Percentiles rank a stretch among this genome's conserved stretches.
Conservation (phyloP, 1,140 invertebrate species). For the Euwallacea similis region DNA sequence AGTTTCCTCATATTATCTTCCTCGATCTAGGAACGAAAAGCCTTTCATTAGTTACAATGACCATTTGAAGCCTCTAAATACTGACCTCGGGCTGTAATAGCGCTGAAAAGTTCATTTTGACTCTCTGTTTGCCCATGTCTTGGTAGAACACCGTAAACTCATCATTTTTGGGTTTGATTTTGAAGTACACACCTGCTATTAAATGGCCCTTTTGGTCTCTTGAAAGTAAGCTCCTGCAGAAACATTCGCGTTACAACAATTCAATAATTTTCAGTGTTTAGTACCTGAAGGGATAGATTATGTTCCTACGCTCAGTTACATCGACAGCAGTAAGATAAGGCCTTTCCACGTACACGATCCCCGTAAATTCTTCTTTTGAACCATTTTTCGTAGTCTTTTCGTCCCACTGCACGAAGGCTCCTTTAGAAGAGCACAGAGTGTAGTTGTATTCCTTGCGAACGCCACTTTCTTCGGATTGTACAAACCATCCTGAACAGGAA, state of each 20-base stretch:
- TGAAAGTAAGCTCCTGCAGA: conserved; percentile 68
- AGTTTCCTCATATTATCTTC: conserved; percentile 65
- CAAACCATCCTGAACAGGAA: conserved; percentile 71
- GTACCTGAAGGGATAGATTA: conserved; percentile 78
- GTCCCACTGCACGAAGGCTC: conserved; percentile 80
- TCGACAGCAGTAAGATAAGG: conserved; percentile 80
- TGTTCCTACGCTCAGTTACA: conserved; percentile 84
- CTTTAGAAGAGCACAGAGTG: conserved; percentile 63
- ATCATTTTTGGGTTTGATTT: conserved; percentile 63
- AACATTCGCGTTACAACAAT: background rate
- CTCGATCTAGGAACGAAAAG: conserved; percentile 58
- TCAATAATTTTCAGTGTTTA: background rate
- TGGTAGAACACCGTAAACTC: conserved; percentile 81
- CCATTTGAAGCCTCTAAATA: conserved; percentile 7
- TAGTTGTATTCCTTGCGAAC: conserved; percentile 83
- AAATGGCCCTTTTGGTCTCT: conserved; percentile 79
- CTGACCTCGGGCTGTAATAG: conserved; percentile 68
- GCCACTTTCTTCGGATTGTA: conserved; percentile 71
- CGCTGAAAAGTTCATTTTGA: conserved; percentile 70
- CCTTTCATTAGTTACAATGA: background rate
- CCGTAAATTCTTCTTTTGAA: conserved; percentile 59
- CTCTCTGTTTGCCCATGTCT: conserved; percentile 64
- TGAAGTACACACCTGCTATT: conserved; percentile 82
- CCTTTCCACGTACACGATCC: conserved; percentile 74
- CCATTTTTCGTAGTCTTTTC: conserved; percentile 68